phyloP scores from a whole-genome alignment of 2,797 vertebrate species.

The Cossypha niveicapilla region DNA sequence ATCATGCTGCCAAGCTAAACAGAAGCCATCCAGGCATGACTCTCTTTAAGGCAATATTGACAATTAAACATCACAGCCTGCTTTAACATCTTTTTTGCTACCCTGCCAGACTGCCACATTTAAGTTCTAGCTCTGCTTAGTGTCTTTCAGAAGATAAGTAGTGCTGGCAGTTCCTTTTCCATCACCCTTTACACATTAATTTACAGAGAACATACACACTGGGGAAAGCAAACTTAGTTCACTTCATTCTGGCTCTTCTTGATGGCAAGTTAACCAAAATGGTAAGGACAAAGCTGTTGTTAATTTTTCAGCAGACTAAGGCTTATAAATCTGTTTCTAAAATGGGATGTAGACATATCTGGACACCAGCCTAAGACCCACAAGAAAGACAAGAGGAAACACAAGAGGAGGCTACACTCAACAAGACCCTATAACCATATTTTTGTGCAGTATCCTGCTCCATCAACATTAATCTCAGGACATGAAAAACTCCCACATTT shows the following conservation, averaged over 20 bases:
- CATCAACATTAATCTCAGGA: not conserved
- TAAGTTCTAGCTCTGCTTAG: not conserved
- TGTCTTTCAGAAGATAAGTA: not conserved
- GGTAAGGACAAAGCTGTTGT: not conserved
- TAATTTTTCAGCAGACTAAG: not conserved
- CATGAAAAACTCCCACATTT: rapidly evolving
- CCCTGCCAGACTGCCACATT: not conserved
- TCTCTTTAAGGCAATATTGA: not conserved
- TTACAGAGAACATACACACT: not conserved
- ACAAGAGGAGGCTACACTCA: not conserved
- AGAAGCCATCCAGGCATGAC: not conserved
- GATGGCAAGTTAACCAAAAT: not conserved
- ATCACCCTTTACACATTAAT: not conserved
- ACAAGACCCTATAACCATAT: not conserved
- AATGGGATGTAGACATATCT: not conserved
- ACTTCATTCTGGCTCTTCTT: not conserved
- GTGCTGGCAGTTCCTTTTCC: not conserved
- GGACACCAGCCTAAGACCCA: not conserved
- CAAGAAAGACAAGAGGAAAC: not conserved
- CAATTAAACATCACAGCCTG: slow-evolving; percentile 3
- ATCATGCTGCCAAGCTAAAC: not conserved
- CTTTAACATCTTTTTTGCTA: slow-evolving; percentile 32
- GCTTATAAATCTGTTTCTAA: not conserved
- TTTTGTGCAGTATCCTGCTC: not conserved
- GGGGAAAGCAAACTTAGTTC: not conserved